Evolutionary conservation across 92 coral and sea anemone species (phyloP).

Genomic region (Isaurus tuberculatus): DNA sequence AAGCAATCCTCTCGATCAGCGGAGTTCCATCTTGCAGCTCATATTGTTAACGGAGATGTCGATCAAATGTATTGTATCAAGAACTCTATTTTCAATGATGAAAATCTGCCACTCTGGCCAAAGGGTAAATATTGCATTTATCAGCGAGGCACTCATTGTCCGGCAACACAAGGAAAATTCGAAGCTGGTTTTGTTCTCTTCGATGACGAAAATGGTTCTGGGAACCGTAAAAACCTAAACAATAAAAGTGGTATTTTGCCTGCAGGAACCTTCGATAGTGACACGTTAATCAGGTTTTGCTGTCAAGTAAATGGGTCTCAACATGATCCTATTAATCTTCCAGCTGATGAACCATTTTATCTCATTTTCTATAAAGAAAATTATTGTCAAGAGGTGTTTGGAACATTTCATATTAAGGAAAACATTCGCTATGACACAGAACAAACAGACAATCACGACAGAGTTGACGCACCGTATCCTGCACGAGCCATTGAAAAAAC

Average conservation of each 20-base stretch:
- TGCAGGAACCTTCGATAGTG: constrained; percentile 15
- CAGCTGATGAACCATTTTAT: constrained; percentile 1
- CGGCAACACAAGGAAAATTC: background rate
- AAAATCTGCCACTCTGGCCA: background rate
- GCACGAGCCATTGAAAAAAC: background rate
- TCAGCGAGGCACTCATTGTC: constrained; percentile 21
- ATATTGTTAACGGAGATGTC: background rate
- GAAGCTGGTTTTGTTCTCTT: constrained; percentile 21
- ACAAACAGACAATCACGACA: constrained; percentile 3
- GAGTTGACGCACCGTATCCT: background rate
- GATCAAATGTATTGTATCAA: constrained; percentile 14
- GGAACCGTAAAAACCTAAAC: background rate
- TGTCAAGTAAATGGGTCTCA: constrained; percentile 22
- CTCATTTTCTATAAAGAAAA: background rate
- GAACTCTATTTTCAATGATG: background rate
- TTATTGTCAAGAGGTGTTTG: constrained; percentile 17
- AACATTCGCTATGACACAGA: constrained; percentile 8
- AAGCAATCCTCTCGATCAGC: background rate
- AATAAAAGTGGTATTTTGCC: background rate
- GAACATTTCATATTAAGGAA: background rate
- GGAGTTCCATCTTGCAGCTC: constrained; percentile 16
- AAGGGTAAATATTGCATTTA: constrained; percentile 34
- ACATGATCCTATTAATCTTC: constrained; percentile 12
- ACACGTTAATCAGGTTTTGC: constrained; percentile 19
- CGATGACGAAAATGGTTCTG: constrained; percentile 20